A percentile compares a stretch with the other conserved stretches of the same genome.
phyloP scores from a whole-genome alignment of 2,113 vertebrate genomes.

The Rhinopomastus cyanomelas region DNA sequence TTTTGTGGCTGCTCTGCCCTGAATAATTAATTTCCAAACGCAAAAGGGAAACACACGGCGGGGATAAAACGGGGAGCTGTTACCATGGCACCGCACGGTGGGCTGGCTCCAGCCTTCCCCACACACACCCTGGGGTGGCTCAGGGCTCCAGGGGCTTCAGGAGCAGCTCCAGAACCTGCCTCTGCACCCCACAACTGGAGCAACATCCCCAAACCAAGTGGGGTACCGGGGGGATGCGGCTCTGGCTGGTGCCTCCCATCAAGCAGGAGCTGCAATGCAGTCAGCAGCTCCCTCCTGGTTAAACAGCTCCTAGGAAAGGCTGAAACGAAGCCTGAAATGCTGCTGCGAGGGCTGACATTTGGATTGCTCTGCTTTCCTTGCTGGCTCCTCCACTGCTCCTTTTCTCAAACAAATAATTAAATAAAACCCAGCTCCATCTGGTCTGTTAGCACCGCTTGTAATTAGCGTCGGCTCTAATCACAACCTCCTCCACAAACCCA shows the following conservation, averaged over 20 bases:
- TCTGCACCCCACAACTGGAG: no score
- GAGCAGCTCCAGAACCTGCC: not conserved
- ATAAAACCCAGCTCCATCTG: slow-evolving; percentile 31
- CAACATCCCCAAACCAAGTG: rapidly evolving
- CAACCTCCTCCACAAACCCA: slow-evolving; percentile 27
- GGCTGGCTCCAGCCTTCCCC: not conserved
- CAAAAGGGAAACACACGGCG: not conserved
- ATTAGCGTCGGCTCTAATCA: slow-evolving; percentile 45
- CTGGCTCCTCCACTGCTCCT: not conserved
- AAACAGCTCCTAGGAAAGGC: not conserved
- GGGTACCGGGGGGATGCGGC: not conserved
- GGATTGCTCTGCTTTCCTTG: not conserved
- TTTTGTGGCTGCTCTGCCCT: not conserved
- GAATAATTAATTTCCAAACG: not conserved
- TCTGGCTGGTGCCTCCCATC: not conserved
- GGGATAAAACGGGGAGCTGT: not conserved
- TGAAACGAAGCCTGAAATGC: not conserved
- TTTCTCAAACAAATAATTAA: no score
- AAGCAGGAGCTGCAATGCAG: not conserved
- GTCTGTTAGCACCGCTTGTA: slow-evolving; percentile 43
- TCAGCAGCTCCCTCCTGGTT: rapidly evolving
- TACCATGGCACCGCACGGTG: not conserved
- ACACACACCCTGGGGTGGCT: not conserved
- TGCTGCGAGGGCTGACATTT: rapidly evolving
- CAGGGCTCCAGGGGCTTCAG: not conserved